These are phyloP conservation scores for Gryon sp. DNA, from an alignment of 1,140 invertebrate genomes.

Conservation along the genomic window DNA sequence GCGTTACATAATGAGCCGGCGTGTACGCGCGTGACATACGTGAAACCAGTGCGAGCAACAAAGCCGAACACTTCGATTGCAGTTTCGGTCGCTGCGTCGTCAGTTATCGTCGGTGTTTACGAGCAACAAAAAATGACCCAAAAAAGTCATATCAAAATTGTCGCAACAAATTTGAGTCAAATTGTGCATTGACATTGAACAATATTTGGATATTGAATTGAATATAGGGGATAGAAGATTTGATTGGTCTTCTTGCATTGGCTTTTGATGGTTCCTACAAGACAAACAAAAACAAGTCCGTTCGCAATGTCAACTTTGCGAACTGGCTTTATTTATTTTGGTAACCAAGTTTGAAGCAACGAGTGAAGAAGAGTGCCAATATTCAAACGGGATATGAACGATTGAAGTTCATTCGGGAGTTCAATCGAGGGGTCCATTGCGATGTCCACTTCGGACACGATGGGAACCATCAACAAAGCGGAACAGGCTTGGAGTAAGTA, in stretches of 20 bases:
- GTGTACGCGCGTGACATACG: constrained; percentile 61
- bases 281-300: too few relatives aligned
- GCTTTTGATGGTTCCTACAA: too few relatives aligned
- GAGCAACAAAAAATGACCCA: too few relatives aligned
- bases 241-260: too few relatives aligned
- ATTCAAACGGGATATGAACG: constrained; percentile 14
- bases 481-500: constrained; percentile 78
- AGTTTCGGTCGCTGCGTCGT: constrained; percentile 35
- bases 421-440: constrained; percentile 69
- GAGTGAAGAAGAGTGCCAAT: too few relatives aligned
- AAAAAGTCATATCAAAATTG: too few relatives aligned
- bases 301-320: constrained; percentile 1
- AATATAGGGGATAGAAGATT: too few relatives aligned
- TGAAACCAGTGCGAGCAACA: constrained; percentile 55
- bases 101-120: constrained; percentile 31
- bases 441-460: constrained; percentile 75
- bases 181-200: too few relatives aligned
- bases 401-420: constrained; percentile 66
- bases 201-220: too few relatives aligned
- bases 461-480: constrained; percentile 76
- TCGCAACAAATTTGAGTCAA: too few relatives aligned
- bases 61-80: constrained; percentile 47
- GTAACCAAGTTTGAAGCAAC: constrained; percentile 14
- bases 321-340: constrained; percentile 48
- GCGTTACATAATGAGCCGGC: constrained; percentile 64